Evolutionary conservation across 2,113 vertebrate species (phyloP), one percentile per base, ranked within the genome.

Genomic region (Cyphotilapia sp.): DNA sequence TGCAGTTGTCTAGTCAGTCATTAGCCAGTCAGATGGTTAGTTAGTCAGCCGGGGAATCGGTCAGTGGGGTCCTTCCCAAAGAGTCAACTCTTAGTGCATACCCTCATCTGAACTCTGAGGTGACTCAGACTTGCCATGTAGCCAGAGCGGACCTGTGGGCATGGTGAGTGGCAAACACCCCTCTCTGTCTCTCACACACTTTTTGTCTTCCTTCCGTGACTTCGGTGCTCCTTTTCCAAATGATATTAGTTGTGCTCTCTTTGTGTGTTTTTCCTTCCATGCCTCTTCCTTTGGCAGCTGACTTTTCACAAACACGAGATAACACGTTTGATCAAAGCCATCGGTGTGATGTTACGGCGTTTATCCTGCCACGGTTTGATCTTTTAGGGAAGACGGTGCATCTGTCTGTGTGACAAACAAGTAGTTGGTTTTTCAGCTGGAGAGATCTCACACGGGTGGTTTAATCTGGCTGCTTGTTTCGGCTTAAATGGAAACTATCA

Each of bases 51-150:
- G 66, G 88, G 29, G 17, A 84, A 85, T 85, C 53, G 22, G 89
- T 89, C 85, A 81, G 47, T 12, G 42, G 86, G 66, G 66, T 92
- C 88, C 54, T 83, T 80, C 88, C 63, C 57, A 83, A 42, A 80
- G 80, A 85, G 89, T 81, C 88, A 91, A 91, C 86, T 87, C 85
- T 85, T 87, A 84, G 85, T 85, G 88, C 71, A 80, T 92, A 95
- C 91, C 94, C 91, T 94, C 90, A 92, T 85, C 89, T 94, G 93
- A 95, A 96, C 94, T 93, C 92, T 86, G 83, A 91, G 82, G 71
- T 88, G 90, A 90, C 90, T 93, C 93, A 92, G 49, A 83, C 74
- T 80, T 49, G 17, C 66, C 74, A 40, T 86, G 57, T 24, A 89
- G 71, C 61, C 84, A 35, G 76, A 56, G 19, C 61, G 80, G 90